phyloP scores from a whole-genome alignment of 2,113 vertebrate genomes.

The Sorex fumeus region DNA sequence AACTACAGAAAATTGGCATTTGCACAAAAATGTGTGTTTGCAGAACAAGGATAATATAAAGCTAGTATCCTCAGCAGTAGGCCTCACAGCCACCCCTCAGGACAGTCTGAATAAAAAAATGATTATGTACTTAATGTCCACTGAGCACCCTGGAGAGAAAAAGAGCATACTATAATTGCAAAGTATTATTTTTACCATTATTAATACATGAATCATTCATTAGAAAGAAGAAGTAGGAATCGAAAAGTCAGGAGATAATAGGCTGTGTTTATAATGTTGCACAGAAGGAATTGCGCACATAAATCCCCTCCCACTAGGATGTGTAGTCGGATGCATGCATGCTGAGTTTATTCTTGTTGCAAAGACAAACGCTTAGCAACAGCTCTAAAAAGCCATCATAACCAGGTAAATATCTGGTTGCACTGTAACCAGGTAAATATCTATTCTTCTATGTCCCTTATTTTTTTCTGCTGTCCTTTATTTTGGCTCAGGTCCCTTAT shows the following conservation, averaged over 20 bases:
- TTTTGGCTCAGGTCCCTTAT: background rate
- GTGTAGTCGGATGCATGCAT: constrained; percentile 18
- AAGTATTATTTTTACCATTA: constrained; percentile 85
- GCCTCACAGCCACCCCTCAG: constrained; percentile 65
- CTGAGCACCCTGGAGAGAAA: constrained; percentile 78
- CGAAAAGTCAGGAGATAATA: constrained; percentile 79
- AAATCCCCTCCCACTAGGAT: constrained; percentile 75
- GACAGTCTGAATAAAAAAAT: constrained; percentile 79
- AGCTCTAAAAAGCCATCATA: constrained; percentile 3
- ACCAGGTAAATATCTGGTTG: background rate
- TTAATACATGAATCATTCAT: constrained; percentile 86
- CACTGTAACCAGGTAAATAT: constrained; percentile 7
- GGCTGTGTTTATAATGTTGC: constrained; percentile 76
- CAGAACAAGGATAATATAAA: constrained; percentile 77
- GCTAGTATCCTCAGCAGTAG: constrained; percentile 48
- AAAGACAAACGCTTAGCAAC: constrained; percentile 48
- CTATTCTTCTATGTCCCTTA: background rate
- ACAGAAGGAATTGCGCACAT: constrained; percentile 75
- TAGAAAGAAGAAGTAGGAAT: constrained; percentile 73
- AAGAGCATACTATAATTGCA: constrained; percentile 81
- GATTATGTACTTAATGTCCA: constrained; percentile 83
- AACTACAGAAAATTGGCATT: constrained; percentile 75
- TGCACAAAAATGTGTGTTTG: constrained; percentile 76
- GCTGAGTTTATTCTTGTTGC: constrained; percentile 51
- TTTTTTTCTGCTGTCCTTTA: background rate